Conservation (phyloP, 2,113 vertebrate genomes). For the Sarotherodon lohbergeri region DNA sequence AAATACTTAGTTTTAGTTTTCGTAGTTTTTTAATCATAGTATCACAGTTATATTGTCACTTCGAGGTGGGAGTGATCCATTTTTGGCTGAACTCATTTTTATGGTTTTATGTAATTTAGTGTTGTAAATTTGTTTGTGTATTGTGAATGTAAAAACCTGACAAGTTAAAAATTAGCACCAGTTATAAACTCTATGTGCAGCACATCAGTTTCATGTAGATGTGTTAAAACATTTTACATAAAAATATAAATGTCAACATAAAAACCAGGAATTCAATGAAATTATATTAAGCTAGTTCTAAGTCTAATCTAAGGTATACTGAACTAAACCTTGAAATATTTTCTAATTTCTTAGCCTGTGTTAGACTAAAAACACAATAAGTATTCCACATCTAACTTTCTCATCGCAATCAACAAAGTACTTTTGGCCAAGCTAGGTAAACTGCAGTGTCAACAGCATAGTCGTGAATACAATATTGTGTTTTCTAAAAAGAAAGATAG, state of each 20-base stretch:
- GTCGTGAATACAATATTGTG: not conserved
- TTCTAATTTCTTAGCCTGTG: no score
- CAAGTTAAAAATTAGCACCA: rapidly evolving
- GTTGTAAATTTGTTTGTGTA: not conserved
- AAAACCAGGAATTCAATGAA: no score
- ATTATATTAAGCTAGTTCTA: no score
- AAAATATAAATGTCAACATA: no score
- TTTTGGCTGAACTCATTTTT: not conserved
- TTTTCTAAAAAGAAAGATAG: not conserved
- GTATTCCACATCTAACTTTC: not conserved
- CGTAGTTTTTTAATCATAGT: not conserved
- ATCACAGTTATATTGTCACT: rapidly evolving
- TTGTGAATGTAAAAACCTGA: rapidly evolving
- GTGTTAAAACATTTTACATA: no score
- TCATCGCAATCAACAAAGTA: not conserved
- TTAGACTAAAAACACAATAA: not conserved
- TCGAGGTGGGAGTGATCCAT: not conserved
- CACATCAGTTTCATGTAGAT: no score
- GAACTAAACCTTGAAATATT: no score
- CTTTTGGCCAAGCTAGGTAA: rapidly evolving
- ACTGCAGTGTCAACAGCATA: rapidly evolving
- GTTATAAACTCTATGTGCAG: no score
- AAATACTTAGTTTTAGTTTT: not conserved
- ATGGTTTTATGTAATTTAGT: not conserved
- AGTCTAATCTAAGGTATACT: no score